Conservation (phyloP, 2,888 invertebrate species). For the Limnephilus auricula region DNA sequence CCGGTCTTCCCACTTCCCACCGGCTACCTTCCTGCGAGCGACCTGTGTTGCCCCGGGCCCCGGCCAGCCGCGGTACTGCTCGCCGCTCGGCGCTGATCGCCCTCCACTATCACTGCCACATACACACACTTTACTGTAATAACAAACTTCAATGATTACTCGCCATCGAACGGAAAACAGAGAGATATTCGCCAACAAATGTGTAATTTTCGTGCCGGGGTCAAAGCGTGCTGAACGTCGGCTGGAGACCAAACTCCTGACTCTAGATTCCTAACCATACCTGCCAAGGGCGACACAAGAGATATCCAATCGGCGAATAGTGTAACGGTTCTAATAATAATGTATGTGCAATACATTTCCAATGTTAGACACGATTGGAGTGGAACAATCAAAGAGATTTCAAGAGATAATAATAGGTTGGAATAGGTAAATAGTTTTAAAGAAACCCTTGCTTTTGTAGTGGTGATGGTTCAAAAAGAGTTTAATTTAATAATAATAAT, state of each 20-base stretch:
- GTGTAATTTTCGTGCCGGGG: background rate
- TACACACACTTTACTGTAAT: slow-evolving; percentile 19
- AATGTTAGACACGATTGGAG: background rate
- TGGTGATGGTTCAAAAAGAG: too few relatives aligned
- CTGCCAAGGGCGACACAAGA: slow-evolving; percentile 14
- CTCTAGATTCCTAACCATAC: background rate
- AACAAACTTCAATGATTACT: background rate
- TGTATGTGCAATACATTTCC: background rate
- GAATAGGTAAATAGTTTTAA: background rate
- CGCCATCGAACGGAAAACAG: slow-evolving; percentile 5
- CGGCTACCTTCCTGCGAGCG: background rate
- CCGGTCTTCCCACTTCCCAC: background rate
- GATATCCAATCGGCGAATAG: background rate
- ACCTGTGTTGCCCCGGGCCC: background rate
- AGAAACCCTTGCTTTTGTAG: too few relatives aligned
- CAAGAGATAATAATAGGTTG: background rate
- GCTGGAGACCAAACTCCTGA: background rate
- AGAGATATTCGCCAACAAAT: background rate
- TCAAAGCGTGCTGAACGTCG: background rate
- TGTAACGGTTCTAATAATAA: slow-evolving; percentile 11
- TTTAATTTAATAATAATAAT: too few relatives aligned
- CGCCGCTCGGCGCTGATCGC: background rate
- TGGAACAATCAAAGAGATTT: background rate
- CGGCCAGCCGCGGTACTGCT: background rate
- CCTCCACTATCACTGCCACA: background rate